phyloP scores from a whole-genome alignment of 1,140 invertebrate genomes.

The Aphis gossypii region DNA sequence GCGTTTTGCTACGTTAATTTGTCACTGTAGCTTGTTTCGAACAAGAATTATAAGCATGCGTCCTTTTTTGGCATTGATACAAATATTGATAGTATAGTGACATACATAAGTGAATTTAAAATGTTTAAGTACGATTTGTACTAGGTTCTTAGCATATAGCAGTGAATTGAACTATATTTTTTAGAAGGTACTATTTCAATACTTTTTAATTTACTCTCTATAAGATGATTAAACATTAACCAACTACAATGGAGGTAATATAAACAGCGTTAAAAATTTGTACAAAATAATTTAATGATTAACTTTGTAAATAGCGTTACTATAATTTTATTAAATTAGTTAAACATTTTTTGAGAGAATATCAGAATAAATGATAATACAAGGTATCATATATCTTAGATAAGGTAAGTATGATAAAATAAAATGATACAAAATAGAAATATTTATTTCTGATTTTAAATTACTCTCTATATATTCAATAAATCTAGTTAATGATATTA shows the following conservation, averaged over 20 bases:
- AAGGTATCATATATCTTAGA: neutral
- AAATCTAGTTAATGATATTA: neutral
- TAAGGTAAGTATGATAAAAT: neutral
- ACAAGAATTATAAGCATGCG: neutral
- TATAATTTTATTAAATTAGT: neutral
- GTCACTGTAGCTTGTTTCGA: neutral
- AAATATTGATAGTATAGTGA: neutral
- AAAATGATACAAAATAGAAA: neutral
- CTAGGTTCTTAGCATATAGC: neutral
- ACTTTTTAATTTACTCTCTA: neutral
- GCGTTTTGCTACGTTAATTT: neutral
- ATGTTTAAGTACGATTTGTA: neutral
- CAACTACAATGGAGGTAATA: neutral
- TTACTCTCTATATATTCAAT: no score
- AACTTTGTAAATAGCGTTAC: neutral
- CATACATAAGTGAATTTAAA: neutral
- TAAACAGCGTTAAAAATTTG: neutral
- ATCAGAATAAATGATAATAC: neutral
- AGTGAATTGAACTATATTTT: neutral
- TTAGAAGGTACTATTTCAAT: no score
- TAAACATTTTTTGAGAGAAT: neutral
- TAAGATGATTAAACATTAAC: neutral
- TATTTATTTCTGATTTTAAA: neutral
- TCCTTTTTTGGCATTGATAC: neutral
- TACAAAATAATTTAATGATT: neutral